Evolutionary conservation across 2,888 invertebrate genomes (phyloP).

Genomic region (Bugula neritina): DNA sequence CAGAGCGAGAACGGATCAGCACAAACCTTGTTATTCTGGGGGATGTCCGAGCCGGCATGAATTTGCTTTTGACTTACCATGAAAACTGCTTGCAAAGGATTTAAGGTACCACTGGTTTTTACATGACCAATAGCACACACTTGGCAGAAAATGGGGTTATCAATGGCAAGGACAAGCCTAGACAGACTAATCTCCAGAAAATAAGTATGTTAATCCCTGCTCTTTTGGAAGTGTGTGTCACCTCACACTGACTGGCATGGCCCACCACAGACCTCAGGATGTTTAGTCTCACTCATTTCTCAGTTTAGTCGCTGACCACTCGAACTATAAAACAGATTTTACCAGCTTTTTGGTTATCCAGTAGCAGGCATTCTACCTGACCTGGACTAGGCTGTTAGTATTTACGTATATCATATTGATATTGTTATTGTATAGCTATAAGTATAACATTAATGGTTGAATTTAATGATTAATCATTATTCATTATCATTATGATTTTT

Average conservation of each 20-base stretch:
- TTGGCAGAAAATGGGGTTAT: slow-evolving; percentile 16
- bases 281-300: slow-evolving; percentile 19
- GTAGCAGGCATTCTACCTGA: too few species aligned
- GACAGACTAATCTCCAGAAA: background rate
- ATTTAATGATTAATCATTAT: too few species aligned
- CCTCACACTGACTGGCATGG: slow-evolving; percentile 24
- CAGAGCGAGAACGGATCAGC: background rate
- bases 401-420: too few species aligned
- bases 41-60: too few species aligned
- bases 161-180: slow-evolving; percentile 7
- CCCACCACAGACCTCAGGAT: slow-evolving; percentile 24
- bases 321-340: too few species aligned
- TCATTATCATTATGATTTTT: too few species aligned
- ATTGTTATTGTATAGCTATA: too few species aligned
- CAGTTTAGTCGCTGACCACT: slow-evolving; percentile 23
- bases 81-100: slow-evolving; percentile 15
- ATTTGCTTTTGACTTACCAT: background rate
- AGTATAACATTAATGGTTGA: too few species aligned
- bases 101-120: slow-evolving; percentile 24
- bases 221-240: slow-evolving; percentile 15
- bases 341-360: too few species aligned
- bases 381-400: too few species aligned
- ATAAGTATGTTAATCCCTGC: slow-evolving; percentile 21
- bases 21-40: background rate
- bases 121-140: slow-evolving; percentile 20